These are phyloP conservation scores for Galleria mellonella DNA, from an alignment of 1,140 invertebrate species.

Conservation along the genomic window DNA sequence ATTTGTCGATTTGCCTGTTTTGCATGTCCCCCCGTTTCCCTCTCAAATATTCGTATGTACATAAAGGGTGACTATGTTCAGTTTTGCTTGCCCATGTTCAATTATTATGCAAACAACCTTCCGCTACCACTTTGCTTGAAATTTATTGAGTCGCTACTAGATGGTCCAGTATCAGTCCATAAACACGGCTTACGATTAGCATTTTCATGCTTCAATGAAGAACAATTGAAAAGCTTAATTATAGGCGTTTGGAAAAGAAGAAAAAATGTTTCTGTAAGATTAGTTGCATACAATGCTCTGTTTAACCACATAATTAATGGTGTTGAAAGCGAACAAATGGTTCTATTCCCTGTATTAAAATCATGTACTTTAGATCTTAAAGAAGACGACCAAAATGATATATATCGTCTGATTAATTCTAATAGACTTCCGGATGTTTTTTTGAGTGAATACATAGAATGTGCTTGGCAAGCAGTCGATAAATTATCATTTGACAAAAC, in stretches of 20 bases:
- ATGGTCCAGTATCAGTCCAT: slow-evolving; percentile 41
- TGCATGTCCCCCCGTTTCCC: slow-evolving; percentile 39
- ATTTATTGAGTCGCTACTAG: slow-evolving; percentile 33
- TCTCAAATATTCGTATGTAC: slow-evolving; percentile 25
- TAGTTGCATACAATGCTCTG: slow-evolving; percentile 30
- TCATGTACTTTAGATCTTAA: slow-evolving; percentile 24
- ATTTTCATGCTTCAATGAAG: slow-evolving; percentile 30
- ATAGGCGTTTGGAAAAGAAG: slow-evolving; percentile 33
- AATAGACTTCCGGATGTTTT: slow-evolving; percentile 18
- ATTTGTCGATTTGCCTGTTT: slow-evolving; percentile 38
- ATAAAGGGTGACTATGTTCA: slow-evolving; percentile 47
- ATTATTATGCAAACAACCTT: slow-evolving; percentile 32
- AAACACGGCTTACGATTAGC: slow-evolving; percentile 47
- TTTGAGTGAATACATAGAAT: slow-evolving; percentile 17
- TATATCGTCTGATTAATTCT: slow-evolving; percentile 20
- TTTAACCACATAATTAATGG: slow-evolving; percentile 22
- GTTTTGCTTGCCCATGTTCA: slow-evolving; percentile 39
- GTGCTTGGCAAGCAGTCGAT: slow-evolving; percentile 26
- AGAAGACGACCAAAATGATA: slow-evolving; percentile 31
- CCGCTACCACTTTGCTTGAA: slow-evolving; percentile 20
- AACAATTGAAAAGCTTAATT: slow-evolving; percentile 29
- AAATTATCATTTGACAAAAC: slow-evolving; percentile 20
- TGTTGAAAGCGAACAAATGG: slow-evolving; percentile 9
- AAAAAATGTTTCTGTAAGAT: slow-evolving; percentile 41
- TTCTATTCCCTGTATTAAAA: slow-evolving; percentile 32